These are phyloP conservation scores for Diarsia brunnea DNA, from an alignment of 2,888 invertebrate genomes.

Conservation along the genomic window DNA sequence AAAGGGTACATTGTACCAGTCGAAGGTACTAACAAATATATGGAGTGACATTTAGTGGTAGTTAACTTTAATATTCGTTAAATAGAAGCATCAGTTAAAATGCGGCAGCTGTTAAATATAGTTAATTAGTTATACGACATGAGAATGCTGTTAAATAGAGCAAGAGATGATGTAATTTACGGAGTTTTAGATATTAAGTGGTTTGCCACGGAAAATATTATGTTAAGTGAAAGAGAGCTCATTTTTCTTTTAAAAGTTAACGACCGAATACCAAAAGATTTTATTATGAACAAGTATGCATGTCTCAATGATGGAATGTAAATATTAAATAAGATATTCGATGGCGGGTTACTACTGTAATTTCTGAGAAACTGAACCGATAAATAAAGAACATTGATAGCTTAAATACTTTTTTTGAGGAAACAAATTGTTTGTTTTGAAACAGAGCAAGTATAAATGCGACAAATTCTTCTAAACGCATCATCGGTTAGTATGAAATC, in stretches of 20 bases:
- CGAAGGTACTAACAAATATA: slow-evolving; percentile 81
- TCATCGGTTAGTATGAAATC: background rate
- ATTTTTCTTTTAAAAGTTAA: slow-evolving; percentile 48
- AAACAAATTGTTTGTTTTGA: background rate
- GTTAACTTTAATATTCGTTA: slow-evolving; percentile 84
- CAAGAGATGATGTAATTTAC: slow-evolving; percentile 68
- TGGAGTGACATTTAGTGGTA: slow-evolving; percentile 86
- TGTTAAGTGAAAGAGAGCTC: slow-evolving; percentile 43
- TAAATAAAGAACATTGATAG: background rate
- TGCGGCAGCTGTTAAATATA: slow-evolving; percentile 85
- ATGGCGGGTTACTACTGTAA: slow-evolving; percentile 6
- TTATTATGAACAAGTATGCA: slow-evolving; percentile 45
- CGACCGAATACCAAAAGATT: slow-evolving; percentile 36
- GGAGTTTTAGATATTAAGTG: slow-evolving; percentile 64
- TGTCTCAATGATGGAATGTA: slow-evolving; percentile 49
- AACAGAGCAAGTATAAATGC: background rate
- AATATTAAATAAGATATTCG: slow-evolving; percentile 49
- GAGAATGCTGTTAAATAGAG: slow-evolving; percentile 69
- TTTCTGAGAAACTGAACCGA: slow-evolving; percentile 4
- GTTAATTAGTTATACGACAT: slow-evolving; percentile 83
- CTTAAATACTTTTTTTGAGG: slow-evolving; percentile 4
- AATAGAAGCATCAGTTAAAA: slow-evolving; percentile 84
- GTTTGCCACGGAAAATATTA: slow-evolving; percentile 58
- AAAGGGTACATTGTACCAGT: slow-evolving; percentile 78
- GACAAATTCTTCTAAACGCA: background rate